Evolutionary conservation across 2,113 vertebrate species (phyloP), one percentile per base, ranked within the genome.

Genomic region (Rafetus swinhoei): DNA sequence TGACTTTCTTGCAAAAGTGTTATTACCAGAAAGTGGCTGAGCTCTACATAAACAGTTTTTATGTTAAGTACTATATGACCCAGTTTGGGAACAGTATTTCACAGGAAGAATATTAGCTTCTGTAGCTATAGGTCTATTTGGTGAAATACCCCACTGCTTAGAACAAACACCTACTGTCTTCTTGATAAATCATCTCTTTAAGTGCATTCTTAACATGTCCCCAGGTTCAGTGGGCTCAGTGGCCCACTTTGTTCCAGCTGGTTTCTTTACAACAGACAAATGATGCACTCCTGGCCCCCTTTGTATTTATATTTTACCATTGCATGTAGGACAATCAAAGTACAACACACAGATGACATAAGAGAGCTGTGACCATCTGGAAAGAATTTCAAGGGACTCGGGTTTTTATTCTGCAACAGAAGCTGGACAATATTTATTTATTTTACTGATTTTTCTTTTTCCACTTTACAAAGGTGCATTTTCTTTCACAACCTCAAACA

Each of bases 361-460:
- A 69, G 18, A 89, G 83, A 89, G 39, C 89, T 45, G 9, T 88
- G 88, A 18, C 80, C 82, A 62, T 57, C 90, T 89, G 84, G 60
- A 87, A 94, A 92, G 72, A 32, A 32, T 60, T 60, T 90, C n/a
- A 5, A 15, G 65, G 19, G 81, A 13, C 29, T 59, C 55, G 83
- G 50, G 57, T 45, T 84, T 57, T 83, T 72, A 81, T 88, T n/a
- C 39, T 87, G n/a, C 9, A 76, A 85, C 0, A 53, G 72, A 6
- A 52, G 7, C 13, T 9, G 3, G n/a, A 87, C 50, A 12, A 57
- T 57, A 77, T 94, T 84, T 57, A 77, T 93, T 84, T 74, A 74
- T 45, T 45, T 85, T 88, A 54, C 7, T 35, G 77, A 85, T 27
- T 85, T 87, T 90, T 54, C 65, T 2, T 84, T 24, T 3, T 7